Conservation (phyloP, 2,888 invertebrate genomes). For the Thymelicus acteon region DNA sequence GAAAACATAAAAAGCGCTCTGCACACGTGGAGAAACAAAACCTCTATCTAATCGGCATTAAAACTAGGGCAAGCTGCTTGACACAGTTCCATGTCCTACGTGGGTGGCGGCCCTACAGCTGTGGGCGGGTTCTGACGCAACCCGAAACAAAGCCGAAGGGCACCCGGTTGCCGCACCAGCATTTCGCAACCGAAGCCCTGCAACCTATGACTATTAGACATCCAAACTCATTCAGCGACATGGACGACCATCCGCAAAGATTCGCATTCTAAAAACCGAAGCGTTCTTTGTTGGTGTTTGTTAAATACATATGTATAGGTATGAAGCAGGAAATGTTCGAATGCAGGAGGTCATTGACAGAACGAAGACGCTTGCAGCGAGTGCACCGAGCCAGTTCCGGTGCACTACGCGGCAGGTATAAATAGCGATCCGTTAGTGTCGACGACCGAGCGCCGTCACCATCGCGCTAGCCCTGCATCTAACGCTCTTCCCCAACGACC, state of each 20-base stretch:
- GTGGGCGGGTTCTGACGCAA: slow-evolving; percentile 78
- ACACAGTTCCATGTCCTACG: slow-evolving; percentile 73
- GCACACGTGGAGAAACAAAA: slow-evolving; percentile 54
- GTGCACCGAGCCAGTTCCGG: slow-evolving; percentile 82
- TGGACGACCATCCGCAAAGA: not conserved
- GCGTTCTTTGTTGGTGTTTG: slow-evolving; percentile 27
- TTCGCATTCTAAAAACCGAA: slow-evolving; percentile 9
- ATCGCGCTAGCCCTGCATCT: slow-evolving; percentile 61
- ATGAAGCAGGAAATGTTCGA: slow-evolving; percentile 51
- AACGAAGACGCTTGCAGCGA: slow-evolving; percentile 79
- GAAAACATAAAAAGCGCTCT: slow-evolving; percentile 30
- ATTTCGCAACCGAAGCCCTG: slow-evolving; percentile 72
- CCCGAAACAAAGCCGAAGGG: slow-evolving; percentile 76
- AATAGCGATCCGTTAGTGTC: slow-evolving; percentile 84
- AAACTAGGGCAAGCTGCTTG: slow-evolving; percentile 77
- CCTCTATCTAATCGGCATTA: slow-evolving; percentile 55
- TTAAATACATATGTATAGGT: slow-evolving; percentile 42
- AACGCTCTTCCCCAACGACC: slow-evolving; percentile 60
- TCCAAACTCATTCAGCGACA: not conserved
- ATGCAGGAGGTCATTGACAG: slow-evolving; percentile 79
- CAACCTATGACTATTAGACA: slow-evolving; percentile 41
- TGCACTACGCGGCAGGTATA: slow-evolving; percentile 83
- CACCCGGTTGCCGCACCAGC: slow-evolving; percentile 68
- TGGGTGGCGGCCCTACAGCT: slow-evolving; percentile 72
- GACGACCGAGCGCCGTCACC: slow-evolving; percentile 77